Conservation (phyloP, 1,140 invertebrate species). For the Cyclina sinensis region DNA sequence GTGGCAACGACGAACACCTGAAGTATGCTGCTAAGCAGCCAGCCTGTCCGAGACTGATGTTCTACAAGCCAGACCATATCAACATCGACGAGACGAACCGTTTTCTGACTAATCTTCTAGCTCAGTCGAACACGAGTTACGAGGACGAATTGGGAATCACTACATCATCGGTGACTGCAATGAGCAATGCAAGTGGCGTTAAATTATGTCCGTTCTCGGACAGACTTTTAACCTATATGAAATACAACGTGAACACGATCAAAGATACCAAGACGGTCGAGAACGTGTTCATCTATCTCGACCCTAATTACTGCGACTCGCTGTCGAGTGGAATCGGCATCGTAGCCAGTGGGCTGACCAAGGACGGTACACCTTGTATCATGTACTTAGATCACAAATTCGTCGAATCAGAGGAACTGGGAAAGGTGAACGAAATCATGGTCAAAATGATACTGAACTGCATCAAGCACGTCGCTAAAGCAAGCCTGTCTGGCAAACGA, state of each 20-base stretch:
- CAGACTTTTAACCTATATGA: neutral
- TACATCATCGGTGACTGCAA: neutral
- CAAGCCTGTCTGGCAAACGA: neutral
- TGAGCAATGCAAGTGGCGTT: neutral
- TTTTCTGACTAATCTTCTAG: neutral
- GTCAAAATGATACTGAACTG: constrained; percentile 6
- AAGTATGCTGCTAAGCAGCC: constrained; percentile 15
- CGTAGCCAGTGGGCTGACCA: neutral
- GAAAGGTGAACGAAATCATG: constrained; percentile 36
- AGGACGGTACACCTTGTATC: neutral
- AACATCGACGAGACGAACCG: constrained; percentile 25
- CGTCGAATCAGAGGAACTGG: constrained; percentile 20
- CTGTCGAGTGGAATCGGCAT: neutral
- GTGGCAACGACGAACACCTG: constrained; percentile 1
- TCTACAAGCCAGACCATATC: constrained; percentile 39
- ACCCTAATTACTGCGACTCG: constrained; percentile 28
- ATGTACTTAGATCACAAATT: constrained; percentile 33
- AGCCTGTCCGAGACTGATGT: constrained; percentile 18
- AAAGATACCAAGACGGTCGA: neutral
- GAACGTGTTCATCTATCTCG: constrained; percentile 31
- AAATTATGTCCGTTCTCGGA: constrained; percentile 35
- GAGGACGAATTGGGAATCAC: constrained; percentile 17
- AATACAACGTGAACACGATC: constrained; percentile 16
- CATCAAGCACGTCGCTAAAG: neutral
- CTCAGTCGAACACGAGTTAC: constrained; percentile 1